Conservation (phyloP, 2,113 vertebrate species). For the Limnothrissa miodon region DNA sequence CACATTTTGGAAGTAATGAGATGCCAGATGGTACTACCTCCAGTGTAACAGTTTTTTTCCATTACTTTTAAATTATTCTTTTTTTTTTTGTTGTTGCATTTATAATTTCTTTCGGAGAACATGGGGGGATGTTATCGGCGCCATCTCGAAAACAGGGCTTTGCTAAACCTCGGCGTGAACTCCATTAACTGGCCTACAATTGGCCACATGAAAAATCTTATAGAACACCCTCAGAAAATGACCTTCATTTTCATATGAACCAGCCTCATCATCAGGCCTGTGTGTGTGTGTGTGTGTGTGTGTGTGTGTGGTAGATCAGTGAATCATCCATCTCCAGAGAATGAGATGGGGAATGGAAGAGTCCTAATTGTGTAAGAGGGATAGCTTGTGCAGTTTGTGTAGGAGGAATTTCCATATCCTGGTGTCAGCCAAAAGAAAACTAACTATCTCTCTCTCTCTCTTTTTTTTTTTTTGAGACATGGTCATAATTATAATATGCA, state of each 20-base stretch:
- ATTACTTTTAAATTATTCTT: too few species aligned
- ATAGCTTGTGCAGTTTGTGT: background rate
- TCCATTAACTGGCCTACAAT: background rate
- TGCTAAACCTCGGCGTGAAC: background rate
- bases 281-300: background rate
- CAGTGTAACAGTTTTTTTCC: background rate
- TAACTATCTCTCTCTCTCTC: background rate
- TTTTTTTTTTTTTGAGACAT: background rate
- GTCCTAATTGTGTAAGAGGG: background rate
- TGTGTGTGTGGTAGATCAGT: background rate
- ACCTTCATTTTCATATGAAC: background rate
- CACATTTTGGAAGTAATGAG: background rate
- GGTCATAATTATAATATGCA: background rate
- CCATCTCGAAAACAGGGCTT: background rate
- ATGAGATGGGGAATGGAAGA: background rate
- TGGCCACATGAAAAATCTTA: background rate
- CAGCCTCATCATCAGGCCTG: background rate
- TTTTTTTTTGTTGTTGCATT: background rate
- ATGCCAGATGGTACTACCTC: slow-evolving; percentile 5
- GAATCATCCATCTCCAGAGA: background rate
- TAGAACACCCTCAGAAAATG: background rate
- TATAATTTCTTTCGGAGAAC: background rate
- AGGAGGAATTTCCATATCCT: background rate
- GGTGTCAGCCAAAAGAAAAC: background rate
- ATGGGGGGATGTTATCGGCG: background rate